Conservation (phyloP, 2,797 vertebrate genomes). For the Balearica regulorum region DNA sequence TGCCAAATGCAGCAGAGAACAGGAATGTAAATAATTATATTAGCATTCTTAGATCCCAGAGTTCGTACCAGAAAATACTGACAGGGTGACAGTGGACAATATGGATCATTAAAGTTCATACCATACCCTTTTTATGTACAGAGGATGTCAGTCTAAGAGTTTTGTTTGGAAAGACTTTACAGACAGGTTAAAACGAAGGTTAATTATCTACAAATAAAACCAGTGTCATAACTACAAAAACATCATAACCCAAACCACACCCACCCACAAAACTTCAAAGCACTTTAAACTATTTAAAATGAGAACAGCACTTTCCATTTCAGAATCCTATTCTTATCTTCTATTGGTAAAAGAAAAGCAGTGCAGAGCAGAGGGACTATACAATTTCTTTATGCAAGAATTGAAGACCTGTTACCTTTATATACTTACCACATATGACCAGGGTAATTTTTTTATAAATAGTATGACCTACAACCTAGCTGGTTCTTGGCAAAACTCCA, state of each 20-base stretch:
- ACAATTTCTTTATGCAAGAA: background rate
- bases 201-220: background rate
- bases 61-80: background rate
- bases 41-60: background rate
- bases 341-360: background rate
- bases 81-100: background rate
- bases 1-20: background rate
- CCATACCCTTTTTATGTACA: background rate
- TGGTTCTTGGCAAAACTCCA: background rate
- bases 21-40: background rate
- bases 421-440: background rate
- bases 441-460: background rate
- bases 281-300: background rate
- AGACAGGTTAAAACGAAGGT: background rate
- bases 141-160: background rate
- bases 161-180: background rate
- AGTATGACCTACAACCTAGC: background rate
- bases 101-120: background rate
- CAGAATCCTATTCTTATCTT: background rate
- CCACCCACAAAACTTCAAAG: background rate
- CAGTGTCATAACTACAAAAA: background rate
- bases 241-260: background rate
- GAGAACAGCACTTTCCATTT: background rate
- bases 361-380: background rate
- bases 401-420: background rate